Conservation (phyloP, 2,888 invertebrate species). For the Macaria liturata region DNA sequence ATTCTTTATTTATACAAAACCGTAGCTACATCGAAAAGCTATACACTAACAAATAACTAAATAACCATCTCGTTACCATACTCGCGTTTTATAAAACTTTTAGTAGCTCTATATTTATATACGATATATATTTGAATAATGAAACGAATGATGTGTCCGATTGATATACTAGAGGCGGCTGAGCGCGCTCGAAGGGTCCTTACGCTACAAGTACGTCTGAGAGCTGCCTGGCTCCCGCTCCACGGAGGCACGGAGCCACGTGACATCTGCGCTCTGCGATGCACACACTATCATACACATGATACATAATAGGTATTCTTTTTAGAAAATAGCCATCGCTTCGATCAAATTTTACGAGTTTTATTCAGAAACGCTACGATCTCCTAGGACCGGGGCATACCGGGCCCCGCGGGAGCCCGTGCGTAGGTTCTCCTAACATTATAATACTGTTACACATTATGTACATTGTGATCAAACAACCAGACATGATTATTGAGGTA, state of each 20-base stretch:
- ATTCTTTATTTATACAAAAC: slow-evolving; percentile 57
- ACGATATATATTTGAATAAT: slow-evolving; percentile 52
- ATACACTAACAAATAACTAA: slow-evolving; percentile 69
- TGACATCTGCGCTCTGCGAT: no score
- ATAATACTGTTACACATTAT: slow-evolving; percentile 33
- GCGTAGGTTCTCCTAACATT: slow-evolving; percentile 25
- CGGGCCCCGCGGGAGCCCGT: slow-evolving; percentile 19
- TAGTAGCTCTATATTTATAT: slow-evolving; percentile 45
- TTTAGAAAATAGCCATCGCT: slow-evolving; percentile 24
- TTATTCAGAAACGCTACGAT: slow-evolving; percentile 16
- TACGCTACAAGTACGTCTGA: slow-evolving; percentile 13
- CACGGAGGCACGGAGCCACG: no score
- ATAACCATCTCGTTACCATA: slow-evolving; percentile 55
- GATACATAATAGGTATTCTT: background rate
- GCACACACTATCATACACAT: no score
- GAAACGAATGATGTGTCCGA: slow-evolving; percentile 74
- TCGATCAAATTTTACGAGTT: slow-evolving; percentile 18
- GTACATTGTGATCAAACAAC: slow-evolving; percentile 56
- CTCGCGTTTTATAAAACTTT: slow-evolving; percentile 52
- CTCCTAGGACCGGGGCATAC: slow-evolving; percentile 22
- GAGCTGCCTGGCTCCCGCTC: no score
- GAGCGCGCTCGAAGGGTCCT: slow-evolving; percentile 35
- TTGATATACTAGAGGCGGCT: slow-evolving; percentile 66
- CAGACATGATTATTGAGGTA: slow-evolving; percentile 58
- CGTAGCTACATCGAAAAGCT: slow-evolving; percentile 69